A percentile compares a stretch with the other conserved stretches of the same genome.
Evolutionary conservation across 2,113 vertebrate genomes (phyloP).

Genomic region (Misgurnus mizolepis): DNA sequence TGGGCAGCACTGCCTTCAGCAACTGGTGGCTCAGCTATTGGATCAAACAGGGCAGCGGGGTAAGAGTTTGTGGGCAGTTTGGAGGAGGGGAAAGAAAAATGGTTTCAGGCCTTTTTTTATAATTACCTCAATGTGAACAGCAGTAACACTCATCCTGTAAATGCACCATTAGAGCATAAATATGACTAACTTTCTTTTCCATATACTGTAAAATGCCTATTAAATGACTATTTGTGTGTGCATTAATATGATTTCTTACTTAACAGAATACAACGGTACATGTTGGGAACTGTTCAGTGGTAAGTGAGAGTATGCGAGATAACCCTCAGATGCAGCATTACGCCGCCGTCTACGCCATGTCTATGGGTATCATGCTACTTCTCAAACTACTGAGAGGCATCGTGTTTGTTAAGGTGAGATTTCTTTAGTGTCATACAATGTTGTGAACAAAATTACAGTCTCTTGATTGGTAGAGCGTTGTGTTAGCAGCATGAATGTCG

Average conservation of each 20-base stretch:
- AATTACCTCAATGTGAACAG: too few species aligned
- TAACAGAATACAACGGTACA: slow-evolving; percentile 80
- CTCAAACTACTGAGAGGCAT: slow-evolving; percentile 86
- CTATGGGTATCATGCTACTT: slow-evolving; percentile 90
- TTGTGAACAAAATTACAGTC: too few species aligned
- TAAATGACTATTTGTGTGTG: too few species aligned
- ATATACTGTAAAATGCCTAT: too few species aligned
- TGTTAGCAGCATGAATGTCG: too few species aligned
- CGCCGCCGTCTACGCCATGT: slow-evolving; percentile 83
- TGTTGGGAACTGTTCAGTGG: slow-evolving; percentile 76
- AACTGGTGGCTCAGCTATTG: slow-evolving; percentile 96
- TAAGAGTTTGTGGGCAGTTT: slow-evolving; percentile 65
- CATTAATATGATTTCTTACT: not conserved
- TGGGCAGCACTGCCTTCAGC: slow-evolving; percentile 91
- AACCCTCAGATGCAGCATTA: slow-evolving; percentile 89
- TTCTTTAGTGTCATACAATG: not conserved
- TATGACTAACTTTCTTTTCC: too few species aligned
- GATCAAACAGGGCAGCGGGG: slow-evolving; percentile 95
- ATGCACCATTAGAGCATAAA: too few species aligned
- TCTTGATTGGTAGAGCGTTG: too few species aligned
- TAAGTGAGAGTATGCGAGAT: slow-evolving; percentile 88
- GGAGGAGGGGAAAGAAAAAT: not conserved
- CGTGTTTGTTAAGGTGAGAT: slow-evolving; percentile 87
- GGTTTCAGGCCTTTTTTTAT: too few species aligned
- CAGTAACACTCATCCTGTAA: too few species aligned